A percentile compares a stretch with the other conserved stretches of the same genome.
Conservation (phyloP, 37 sponge, comb jelly and placozoan species). For the Aplysina aerophoba region DNA sequence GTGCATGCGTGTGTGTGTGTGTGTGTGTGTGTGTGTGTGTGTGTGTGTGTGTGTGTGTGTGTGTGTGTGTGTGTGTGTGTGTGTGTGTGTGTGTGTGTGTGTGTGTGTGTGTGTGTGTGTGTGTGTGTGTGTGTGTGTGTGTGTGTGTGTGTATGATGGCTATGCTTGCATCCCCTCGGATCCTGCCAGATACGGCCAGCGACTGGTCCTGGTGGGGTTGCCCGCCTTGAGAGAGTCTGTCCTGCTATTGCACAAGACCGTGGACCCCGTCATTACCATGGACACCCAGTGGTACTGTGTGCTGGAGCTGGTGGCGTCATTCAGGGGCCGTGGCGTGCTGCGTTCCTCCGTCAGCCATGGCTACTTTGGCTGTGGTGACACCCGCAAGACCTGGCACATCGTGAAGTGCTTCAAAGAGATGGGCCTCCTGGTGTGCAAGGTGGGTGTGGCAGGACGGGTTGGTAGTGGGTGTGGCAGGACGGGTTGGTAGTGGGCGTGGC, state of each 20-base stretch:
- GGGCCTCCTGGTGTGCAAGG: constrained; percentile 41
- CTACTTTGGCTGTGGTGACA: constrained; percentile 46
- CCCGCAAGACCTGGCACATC: constrained; percentile 63
- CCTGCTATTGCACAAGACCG: constrained; percentile 11
- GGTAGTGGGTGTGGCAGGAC: neutral
- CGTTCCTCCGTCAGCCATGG: constrained; percentile 43
- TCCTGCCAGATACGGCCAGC: constrained; percentile 50
- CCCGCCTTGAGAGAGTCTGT: constrained; percentile 52
- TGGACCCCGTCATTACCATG: constrained; percentile 23
- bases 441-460: neutral
- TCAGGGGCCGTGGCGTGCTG: constrained; percentile 44
- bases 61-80: no score
- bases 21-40: no score
- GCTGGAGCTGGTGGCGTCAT: constrained; percentile 56
- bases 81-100: no score
- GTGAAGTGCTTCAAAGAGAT: constrained; percentile 13
- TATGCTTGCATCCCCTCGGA: neutral
- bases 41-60: no score
- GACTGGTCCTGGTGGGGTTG: constrained; percentile 60
- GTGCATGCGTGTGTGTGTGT: no score
- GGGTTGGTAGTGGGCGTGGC: no score
- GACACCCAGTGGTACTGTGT: constrained; percentile 50
- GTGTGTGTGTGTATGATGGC: neutral
- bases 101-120: no score
- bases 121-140: no score